Evolutionary conservation across 2,113 vertebrate genomes (phyloP).

Genomic region (Callaeas wilsoni): DNA sequence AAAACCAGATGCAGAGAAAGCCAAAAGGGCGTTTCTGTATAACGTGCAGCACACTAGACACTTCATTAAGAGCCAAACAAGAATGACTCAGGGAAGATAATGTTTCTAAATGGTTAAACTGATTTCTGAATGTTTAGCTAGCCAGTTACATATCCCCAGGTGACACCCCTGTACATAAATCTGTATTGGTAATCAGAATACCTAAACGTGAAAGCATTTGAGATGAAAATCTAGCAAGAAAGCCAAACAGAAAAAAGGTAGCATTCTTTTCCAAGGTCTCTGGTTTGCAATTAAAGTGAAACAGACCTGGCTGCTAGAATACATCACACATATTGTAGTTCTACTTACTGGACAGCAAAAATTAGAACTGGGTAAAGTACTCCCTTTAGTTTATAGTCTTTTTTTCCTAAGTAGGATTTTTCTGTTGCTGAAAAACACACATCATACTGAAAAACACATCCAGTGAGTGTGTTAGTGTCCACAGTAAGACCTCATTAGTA

Average conservation of each 20-base stretch:
- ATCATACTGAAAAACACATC: not conserved
- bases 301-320: not conserved
- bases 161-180: not conserved
- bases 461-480: not conserved
- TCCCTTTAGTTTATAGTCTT: not conserved
- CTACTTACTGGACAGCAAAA: not conserved
- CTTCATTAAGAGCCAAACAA: not conserved
- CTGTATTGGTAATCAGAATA: not conserved
- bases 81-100: not conserved
- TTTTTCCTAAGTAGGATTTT: not conserved
- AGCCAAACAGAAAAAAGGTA: not conserved
- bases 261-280: not conserved
- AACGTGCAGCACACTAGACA: not conserved
- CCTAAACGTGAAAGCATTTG: not conserved
- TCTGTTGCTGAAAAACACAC: not conserved
- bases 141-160: not conserved
- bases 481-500: not conserved
- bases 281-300: not conserved
- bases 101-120: not conserved
- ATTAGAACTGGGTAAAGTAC: not conserved
- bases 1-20: not conserved
- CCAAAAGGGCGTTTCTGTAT: accelerated
- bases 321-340: not conserved
- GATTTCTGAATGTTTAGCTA: not conserved
- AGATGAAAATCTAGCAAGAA: not conserved